These are phyloP conservation scores for Sebastiscus albofasciatus DNA, from an alignment of 2,797 vertebrate genomes.

Conservation along the genomic window DNA sequence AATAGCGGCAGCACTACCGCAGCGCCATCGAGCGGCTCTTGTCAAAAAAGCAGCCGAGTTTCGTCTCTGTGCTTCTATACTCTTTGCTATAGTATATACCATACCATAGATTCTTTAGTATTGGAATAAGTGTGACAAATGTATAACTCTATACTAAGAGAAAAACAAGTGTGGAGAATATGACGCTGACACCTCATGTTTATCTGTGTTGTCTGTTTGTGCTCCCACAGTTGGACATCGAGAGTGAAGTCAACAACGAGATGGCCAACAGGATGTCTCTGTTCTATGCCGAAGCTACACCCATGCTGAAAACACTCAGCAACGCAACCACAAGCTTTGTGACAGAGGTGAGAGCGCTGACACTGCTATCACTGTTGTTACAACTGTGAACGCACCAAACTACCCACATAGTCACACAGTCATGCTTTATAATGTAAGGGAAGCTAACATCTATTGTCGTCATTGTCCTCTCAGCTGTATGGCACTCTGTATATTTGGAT, in stretches of 20 bases:
- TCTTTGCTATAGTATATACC: too few species aligned
- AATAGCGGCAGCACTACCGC: too few species aligned
- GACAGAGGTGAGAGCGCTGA: conserved; percentile 84
- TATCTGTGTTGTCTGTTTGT: conserved; percentile 24
- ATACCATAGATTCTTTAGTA: background rate
- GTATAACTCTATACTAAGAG: background rate
- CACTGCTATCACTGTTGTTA: too few species aligned
- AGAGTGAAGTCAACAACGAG: conserved; percentile 98
- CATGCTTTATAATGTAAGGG: background rate
- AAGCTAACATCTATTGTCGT: background rate
- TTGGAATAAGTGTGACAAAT: background rate
- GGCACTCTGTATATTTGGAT: background rate
- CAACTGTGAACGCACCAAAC: too few species aligned
- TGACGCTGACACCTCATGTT: background rate
- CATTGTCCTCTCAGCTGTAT: background rate
- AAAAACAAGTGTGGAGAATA: background rate
- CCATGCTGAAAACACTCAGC: conserved; percentile 98
- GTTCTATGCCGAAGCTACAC: conserved; percentile 97
- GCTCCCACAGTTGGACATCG: conserved; percentile 90
- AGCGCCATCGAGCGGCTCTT: too few species aligned
- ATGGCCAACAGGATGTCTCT: conserved; percentile 99
- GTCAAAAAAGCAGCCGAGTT: too few species aligned
- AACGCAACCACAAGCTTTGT: conserved; percentile 96
- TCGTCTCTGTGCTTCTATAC: too few species aligned
- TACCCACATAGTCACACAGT: too few species aligned